Evolutionary conservation across 2,888 invertebrate species (phyloP).

Genomic region (Orthonevra nobilis): DNA sequence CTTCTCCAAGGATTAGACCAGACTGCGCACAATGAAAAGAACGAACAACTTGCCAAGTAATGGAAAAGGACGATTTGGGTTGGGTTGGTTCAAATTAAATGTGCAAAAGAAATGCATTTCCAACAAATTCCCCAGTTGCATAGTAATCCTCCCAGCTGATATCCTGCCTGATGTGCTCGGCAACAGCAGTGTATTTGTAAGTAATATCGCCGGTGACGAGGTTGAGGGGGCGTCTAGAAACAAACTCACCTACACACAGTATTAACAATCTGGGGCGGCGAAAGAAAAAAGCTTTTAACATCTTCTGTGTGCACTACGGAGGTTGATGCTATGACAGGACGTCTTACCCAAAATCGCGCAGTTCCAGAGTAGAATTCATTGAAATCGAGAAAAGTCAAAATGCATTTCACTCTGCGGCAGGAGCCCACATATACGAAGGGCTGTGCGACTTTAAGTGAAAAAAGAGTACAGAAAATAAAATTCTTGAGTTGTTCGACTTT

Average conservation of each 20-base stretch:
- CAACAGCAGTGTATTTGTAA: slow-evolving; percentile 42
- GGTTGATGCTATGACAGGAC: slow-evolving; percentile 69
- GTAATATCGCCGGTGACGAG: slow-evolving; percentile 57
- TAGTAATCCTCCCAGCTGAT: slow-evolving; percentile 38
- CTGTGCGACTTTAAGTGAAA: slow-evolving; percentile 19
- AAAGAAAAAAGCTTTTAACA: slow-evolving; percentile 62
- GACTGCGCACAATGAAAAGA: not conserved
- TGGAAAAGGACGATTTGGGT: slow-evolving; percentile 28
- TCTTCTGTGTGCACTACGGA: slow-evolving; percentile 53
- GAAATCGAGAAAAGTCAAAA: slow-evolving; percentile 60
- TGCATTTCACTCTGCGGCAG: slow-evolving; percentile 33
- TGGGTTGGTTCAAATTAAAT: slow-evolving; percentile 45
- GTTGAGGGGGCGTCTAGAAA: slow-evolving; percentile 32
- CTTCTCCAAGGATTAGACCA: slow-evolving; percentile 24
- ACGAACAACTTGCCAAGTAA: not conserved
- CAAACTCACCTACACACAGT: slow-evolving; percentile 31
- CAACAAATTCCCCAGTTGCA: slow-evolving; percentile 20
- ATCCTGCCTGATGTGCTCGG: slow-evolving; percentile 33
- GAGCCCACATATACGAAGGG: not conserved
- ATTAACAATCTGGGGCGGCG: slow-evolving; percentile 17
- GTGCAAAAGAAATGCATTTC: slow-evolving; percentile 66
- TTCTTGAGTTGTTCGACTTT: slow-evolving; percentile 69
- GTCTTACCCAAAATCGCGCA: slow-evolving; percentile 60
- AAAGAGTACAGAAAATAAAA: slow-evolving; percentile 45
- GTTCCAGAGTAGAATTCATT: slow-evolving; percentile 53